phyloP scores from a whole-genome alignment of 1,140 invertebrate genomes.

The Drosophila oshimai region DNA sequence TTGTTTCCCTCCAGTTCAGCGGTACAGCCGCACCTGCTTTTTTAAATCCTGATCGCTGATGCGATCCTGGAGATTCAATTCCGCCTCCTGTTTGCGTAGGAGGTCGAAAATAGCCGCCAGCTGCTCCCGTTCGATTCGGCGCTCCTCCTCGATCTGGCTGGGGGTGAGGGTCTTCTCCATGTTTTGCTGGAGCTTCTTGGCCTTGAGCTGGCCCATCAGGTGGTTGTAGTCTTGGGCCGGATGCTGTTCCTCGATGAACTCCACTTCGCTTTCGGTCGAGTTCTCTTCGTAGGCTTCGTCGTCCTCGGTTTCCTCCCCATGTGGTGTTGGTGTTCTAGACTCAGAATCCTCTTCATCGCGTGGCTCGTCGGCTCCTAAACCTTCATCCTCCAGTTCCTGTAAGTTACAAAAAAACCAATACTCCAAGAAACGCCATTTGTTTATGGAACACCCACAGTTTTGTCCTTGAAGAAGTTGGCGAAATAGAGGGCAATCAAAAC shows the following conservation, averaged over 20 bases:
- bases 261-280: conserved; percentile 48
- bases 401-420: background rate
- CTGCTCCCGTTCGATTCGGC: conserved; percentile 73
- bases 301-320: conserved; percentile 39
- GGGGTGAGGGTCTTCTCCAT: conserved; percentile 63
- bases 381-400: conserved; percentile 63
- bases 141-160: conserved; percentile 67
- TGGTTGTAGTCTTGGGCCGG: conserved; percentile 37
- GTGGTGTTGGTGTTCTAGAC: conserved; percentile 6
- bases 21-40: conserved; percentile 71
- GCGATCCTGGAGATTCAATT: conserved; percentile 73
- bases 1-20: conserved; percentile 17
- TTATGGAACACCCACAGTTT: conserved; percentile 37
- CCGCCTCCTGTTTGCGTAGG: conserved; percentile 70
- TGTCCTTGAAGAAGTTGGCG: conserved; percentile 72
- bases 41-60: conserved; percentile 72
- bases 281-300: conserved; percentile 58
- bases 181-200: conserved; percentile 62
- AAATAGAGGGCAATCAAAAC: conserved; percentile 68
- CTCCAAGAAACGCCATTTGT: background rate
- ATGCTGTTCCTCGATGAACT: conserved; percentile 15
- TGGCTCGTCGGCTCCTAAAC: conserved; percentile 54
- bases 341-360: conserved; percentile 36
- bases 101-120: conserved; percentile 74
- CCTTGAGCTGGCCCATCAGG: conserved; percentile 68